A percentile compares a stretch with the other conserved stretches of the same genome.
phyloP scores from a whole-genome alignment of 1,140 invertebrate species.

The Drosophila ohnishii region DNA sequence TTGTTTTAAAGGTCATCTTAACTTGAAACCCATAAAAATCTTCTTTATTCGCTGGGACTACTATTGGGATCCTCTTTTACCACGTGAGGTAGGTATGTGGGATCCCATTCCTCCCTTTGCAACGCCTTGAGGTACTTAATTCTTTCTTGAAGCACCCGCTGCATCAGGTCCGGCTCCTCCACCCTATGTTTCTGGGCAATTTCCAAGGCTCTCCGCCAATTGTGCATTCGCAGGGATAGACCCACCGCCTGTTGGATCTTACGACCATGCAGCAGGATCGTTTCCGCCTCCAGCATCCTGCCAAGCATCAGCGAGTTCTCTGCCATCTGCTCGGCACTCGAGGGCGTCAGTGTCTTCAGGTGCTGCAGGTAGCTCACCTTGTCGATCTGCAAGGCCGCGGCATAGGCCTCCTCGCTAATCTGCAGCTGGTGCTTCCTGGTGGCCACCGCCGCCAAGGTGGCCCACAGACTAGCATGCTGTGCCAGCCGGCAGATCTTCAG shows the following conservation, averaged over 20 bases:
- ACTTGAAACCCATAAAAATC: background rate
- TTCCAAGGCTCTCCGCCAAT: conserved; percentile 95
- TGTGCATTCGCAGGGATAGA: conserved; percentile 91
- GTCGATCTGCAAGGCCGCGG: conserved; percentile 93
- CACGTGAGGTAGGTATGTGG: conserved; percentile 87
- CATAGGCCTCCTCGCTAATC: conserved; percentile 95
- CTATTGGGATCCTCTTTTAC: conserved; percentile 83
- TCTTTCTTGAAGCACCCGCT: conserved; percentile 90
- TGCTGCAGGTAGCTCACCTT: conserved; percentile 94
- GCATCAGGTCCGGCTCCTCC: conserved; percentile 86
- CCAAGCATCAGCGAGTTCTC: conserved; percentile 92
- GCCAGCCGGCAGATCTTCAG: conserved; percentile 75
- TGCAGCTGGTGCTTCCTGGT: conserved; percentile 90
- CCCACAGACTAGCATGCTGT: conserved; percentile 92
- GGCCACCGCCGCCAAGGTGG: conserved; percentile 93
- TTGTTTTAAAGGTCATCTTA: no score
- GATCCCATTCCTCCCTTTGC: conserved; percentile 90
- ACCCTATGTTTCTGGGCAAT: conserved; percentile 91
- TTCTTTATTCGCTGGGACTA: conserved; percentile 34
- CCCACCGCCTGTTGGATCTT: conserved; percentile 90
- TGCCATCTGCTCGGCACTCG: conserved; percentile 87
- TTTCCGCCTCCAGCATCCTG: conserved; percentile 91
- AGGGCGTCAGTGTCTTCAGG: conserved; percentile 87
- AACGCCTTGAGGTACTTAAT: conserved; percentile 89
- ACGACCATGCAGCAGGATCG: conserved; percentile 91